Percentiles rank a stretch among this genome's conserved stretches.
These are phyloP conservation scores for Zoanthus solanderi DNA, from an alignment of 92 coral and sea anemone species.

Conservation along the genomic window DNA sequence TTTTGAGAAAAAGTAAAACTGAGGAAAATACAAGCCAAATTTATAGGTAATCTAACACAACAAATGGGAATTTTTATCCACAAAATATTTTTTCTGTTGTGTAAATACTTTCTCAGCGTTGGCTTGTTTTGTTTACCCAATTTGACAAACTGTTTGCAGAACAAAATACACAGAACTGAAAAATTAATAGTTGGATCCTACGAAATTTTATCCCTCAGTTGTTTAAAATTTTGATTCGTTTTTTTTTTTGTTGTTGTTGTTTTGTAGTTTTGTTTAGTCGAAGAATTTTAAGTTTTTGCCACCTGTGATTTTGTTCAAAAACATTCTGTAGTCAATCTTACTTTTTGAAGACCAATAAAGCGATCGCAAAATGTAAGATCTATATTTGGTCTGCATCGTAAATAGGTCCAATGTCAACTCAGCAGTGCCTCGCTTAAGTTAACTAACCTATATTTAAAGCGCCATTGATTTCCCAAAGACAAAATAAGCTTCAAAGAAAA, in stretches of 20 bases:
- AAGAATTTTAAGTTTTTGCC: background rate
- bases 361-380: background rate
- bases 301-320: conserved; percentile 7
- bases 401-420: background rate
- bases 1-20: no score
- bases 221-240: background rate
- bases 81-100: background rate
- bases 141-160: conserved; percentile 5
- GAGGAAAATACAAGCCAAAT: no score
- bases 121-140: conserved; percentile 31
- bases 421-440: no score
- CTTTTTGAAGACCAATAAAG: conserved; percentile 22
- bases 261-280: background rate
- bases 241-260: background rate
- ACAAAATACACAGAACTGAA: background rate
- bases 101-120: conserved; percentile 35
- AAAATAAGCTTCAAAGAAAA: conserved; percentile 16
- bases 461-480: conserved; percentile 1
- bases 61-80: background rate
- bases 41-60: background rate
- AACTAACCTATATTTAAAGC: background rate
- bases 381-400: background rate
- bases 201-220: background rate
- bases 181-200: no score
- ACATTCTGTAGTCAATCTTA: background rate